Conservation (phyloP, 2,113 vertebrate species). For the Sphaerodactylus townsendi region DNA sequence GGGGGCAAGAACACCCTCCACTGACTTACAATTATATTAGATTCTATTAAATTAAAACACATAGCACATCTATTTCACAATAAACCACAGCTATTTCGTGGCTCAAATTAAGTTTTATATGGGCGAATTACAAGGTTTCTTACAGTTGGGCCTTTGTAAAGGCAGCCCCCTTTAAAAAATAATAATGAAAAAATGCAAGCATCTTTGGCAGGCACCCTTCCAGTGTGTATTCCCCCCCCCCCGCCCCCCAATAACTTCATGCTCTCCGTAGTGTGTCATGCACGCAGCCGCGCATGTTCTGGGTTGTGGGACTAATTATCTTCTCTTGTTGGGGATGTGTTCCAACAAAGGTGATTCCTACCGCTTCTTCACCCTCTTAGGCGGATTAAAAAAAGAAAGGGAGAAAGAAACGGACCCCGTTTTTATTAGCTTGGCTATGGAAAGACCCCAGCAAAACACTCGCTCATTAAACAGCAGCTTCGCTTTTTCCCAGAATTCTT, state of each 20-base stretch:
- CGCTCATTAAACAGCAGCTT: constrained; percentile 61
- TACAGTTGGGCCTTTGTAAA: constrained; percentile 84
- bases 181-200: constrained; percentile 74
- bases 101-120: constrained; percentile 90
- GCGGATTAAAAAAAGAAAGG: constrained; percentile 28
- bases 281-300: not conserved
- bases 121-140: constrained; percentile 85
- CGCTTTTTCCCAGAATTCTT: constrained; percentile 71
- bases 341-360: constrained; percentile 33
- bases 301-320: constrained; percentile 50
- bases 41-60: constrained; percentile 84
- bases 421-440: constrained; percentile 67
- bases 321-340: constrained; percentile 39
- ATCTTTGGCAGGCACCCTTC: constrained; percentile 75
- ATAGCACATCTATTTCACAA: constrained; percentile 87
- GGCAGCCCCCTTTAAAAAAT: constrained; percentile 79
- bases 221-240: constrained; percentile 58
- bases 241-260: constrained; percentile 53
- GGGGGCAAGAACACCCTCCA: constrained; percentile 44
- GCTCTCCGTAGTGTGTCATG: not conserved
- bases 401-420: constrained; percentile 38
- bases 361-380: constrained; percentile 23
- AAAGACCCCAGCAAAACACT: constrained; percentile 35
- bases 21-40: constrained; percentile 84
- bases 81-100: constrained; percentile 87